Base-by-base conservation (phyloP, 2,797 vertebrate genomes). In the Zenarchopterus dispar region DNA sequence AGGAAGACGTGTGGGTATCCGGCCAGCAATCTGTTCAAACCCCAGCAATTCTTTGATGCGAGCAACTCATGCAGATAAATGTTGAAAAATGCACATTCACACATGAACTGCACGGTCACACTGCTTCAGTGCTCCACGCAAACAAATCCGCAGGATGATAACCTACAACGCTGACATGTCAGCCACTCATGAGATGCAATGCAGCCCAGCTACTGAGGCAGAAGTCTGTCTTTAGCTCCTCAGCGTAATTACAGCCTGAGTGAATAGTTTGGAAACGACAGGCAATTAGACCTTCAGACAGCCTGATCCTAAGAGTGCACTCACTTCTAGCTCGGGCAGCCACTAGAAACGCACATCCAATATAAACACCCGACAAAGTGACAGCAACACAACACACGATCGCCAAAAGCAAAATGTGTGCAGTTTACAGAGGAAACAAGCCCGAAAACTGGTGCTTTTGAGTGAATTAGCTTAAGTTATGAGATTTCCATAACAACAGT, bases 241-340 rank as follows among this genome's bases (percentile, higher is more conserved):
- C 53, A 48, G 56, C 66, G 53, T 90, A 92, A 94, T 93, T 92
- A 89, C 55, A 91, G 82, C 77, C 48, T 85, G 43, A 63, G 75
- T 81, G 75, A 90, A 86, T 56, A 76, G 84, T 84, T 88, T 84
- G 86, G 67, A 83, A 90, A 89, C 62, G 75, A 88, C 81, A 70
- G 80, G 85, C 89, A 92, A 92, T 91, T 91, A 92, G 81, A 67
- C 70, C 45, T 74, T 73, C 75, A 88, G 87, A 85, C 90, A 80
- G 72, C 64, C 70, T 44, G 73, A 87, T 75, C 62, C 61, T 24
- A 70, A 73, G 53, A 73, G 76, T 56, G 61, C 72, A 79, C 80
- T 83, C 73, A 77, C 83, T 74, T 84, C 67, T 62, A 62, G 71
- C 53, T 58, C 63, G 50, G 73, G 63, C 56, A 67, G 28, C 22